Percentiles rank a stretch among this genome's conserved stretches.
These are phyloP conservation scores for Emydoidea blandingii DNA, from an alignment of 2,797 vertebrate genomes.

Conservation along the genomic window DNA sequence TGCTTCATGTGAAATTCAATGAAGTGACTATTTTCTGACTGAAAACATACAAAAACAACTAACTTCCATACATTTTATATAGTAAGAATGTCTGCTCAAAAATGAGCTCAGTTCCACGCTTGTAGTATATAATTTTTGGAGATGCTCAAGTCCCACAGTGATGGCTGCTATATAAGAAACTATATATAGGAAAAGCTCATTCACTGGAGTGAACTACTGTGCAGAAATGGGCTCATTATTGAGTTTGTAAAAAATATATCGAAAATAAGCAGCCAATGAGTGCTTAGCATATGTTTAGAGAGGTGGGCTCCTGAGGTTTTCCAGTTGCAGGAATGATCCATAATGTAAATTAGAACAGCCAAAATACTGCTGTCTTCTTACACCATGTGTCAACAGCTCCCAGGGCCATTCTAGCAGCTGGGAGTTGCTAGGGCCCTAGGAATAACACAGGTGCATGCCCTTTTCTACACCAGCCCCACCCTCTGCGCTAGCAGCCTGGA, in stretches of 20 bases:
- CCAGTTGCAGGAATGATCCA: neutral
- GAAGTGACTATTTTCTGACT: neutral
- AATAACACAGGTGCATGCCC: neutral
- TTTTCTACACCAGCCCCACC: accelerated
- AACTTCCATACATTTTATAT: neutral
- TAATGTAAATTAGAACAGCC: neutral
- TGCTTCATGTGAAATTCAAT: accelerated
- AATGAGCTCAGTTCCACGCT: neutral
- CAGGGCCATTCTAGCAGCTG: neutral
- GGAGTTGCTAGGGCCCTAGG: neutral
- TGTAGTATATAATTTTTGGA: neutral
- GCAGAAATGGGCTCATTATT: neutral
- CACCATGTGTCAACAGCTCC: accelerated
- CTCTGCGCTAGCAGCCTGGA: neutral
- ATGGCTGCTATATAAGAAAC: accelerated
- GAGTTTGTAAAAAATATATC: neutral
- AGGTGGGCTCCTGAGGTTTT: neutral
- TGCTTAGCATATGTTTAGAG: neutral
- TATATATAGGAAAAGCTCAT: neutral
- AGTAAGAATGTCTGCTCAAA: neutral
- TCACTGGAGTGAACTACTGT: neutral
- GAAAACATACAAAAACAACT: neutral
- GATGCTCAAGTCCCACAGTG: accelerated
- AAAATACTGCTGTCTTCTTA: neutral
- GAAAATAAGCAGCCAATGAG: neutral